phyloP scores from a whole-genome alignment of 2,797 vertebrate genomes.

The Hyperoplus immaculatus region DNA sequence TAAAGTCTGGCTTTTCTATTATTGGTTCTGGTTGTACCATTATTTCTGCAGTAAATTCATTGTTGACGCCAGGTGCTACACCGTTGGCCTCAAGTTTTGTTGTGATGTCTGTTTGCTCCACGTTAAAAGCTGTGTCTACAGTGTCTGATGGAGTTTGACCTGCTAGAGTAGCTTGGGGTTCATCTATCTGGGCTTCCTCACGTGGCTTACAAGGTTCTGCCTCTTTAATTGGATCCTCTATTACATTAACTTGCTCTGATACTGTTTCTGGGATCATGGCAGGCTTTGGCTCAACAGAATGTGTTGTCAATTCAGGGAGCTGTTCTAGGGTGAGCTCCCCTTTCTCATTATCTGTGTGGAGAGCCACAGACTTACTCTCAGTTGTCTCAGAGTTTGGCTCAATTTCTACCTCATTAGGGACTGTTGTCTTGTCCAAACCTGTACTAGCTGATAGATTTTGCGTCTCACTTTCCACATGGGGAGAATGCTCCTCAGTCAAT shows the following conservation, averaged over 20 bases:
- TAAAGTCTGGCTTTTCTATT: constrained; percentile 11
- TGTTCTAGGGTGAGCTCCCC: constrained; percentile 46
- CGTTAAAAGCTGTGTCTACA: constrained; percentile 2
- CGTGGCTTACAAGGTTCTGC: constrained; percentile 7
- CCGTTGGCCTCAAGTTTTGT: constrained; percentile 17
- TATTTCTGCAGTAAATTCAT: constrained; percentile 33
- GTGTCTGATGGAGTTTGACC: constrained; percentile 22
- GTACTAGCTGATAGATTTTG: constrained; percentile 48
- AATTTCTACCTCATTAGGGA: constrained; percentile 40
- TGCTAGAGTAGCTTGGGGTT: constrained; percentile 22
- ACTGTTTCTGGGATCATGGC: constrained; percentile 28
- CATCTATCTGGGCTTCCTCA: constrained; percentile 28
- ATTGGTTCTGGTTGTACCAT: constrained; percentile 40
- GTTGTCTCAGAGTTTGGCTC: constrained; percentile 49
- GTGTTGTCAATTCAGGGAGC: constrained; percentile 42
- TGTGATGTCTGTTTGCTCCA: constrained; percentile 4
- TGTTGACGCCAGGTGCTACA: constrained; percentile 9
- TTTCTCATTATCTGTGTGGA: constrained; percentile 49
- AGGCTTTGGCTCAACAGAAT: constrained; percentile 43
- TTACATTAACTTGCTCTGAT: constrained; percentile 4
- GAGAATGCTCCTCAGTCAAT: constrained; percentile 36
- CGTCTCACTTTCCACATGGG: constrained; percentile 45
- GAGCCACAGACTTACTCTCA: constrained; percentile 45
- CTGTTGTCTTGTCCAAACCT: constrained; percentile 56
- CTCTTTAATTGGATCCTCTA: constrained; percentile 29